Evolutionary conservation across 2,888 invertebrate genomes (phyloP).

Genomic region (Lydus trimaculatus): DNA sequence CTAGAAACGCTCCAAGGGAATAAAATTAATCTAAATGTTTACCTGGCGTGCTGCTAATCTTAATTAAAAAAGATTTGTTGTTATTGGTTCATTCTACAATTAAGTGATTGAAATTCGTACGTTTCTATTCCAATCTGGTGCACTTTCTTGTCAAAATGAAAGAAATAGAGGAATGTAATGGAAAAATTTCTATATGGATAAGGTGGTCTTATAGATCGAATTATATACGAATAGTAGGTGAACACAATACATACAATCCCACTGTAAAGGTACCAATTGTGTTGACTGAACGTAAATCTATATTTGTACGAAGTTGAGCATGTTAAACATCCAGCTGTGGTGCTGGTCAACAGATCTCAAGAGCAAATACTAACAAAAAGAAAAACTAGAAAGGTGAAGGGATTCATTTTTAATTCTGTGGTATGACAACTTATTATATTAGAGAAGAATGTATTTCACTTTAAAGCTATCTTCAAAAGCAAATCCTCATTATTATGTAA

Average conservation of each 20-base stretch:
- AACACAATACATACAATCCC: background rate
- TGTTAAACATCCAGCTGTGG: background rate
- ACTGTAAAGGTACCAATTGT: background rate
- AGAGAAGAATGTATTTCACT: background rate
- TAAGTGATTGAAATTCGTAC: background rate
- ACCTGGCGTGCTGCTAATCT: constrained; percentile 18
- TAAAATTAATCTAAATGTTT: constrained; percentile 29
- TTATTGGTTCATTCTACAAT: background rate
- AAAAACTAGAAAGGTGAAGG: too few species aligned
- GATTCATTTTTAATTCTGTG: too few species aligned
- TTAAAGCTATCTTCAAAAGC: too few species aligned
- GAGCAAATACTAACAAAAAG: background rate
- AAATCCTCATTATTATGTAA: too few species aligned
- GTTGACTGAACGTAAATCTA: constrained; percentile 6
- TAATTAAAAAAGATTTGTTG: constrained; percentile 13
- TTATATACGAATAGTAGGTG: background rate
- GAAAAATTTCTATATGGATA: background rate
- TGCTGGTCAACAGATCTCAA: background rate
- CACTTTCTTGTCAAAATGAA: background rate
- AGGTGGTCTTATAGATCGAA: background rate
- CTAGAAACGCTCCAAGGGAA: background rate
- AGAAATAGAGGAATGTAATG: background rate
- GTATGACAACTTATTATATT: background rate
- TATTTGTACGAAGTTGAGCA: background rate
- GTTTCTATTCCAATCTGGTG: background rate